phyloP scores from a whole-genome alignment of 2,113 vertebrate genomes.

The Okapia johnstoni region DNA sequence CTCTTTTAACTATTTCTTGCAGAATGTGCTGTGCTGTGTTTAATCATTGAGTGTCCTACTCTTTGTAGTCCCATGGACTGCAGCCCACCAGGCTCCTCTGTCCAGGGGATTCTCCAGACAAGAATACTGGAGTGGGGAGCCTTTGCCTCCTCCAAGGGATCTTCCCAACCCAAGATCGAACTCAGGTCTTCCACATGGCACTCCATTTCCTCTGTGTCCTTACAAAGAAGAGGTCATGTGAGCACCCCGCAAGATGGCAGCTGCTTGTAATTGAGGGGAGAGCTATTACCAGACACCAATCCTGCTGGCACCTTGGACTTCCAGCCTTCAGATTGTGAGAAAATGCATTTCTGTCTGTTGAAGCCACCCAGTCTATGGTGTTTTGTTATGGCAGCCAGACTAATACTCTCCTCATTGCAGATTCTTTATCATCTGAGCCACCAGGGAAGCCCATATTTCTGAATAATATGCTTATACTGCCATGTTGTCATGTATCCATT shows the following conservation, averaged over 20 bases:
- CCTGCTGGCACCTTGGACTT: not conserved
- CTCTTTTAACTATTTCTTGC: not conserved
- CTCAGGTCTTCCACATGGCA: not conserved
- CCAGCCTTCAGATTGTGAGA: not conserved
- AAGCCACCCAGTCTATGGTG: not conserved
- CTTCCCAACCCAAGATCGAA: not conserved
- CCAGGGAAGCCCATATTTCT: not conserved
- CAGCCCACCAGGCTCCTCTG: not conserved
- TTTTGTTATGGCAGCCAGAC: not conserved
- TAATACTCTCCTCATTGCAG: not conserved
- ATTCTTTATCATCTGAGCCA: too few species aligned
- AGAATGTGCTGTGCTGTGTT: not conserved
- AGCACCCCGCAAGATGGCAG: not conserved
- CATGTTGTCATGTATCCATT: not conserved
- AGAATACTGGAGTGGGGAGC: not conserved
- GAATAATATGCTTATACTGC: not conserved
- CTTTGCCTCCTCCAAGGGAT: not conserved
- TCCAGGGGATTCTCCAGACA: not conserved
- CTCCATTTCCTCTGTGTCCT: not conserved
- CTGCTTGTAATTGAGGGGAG: not conserved
- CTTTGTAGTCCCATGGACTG: not conserved
- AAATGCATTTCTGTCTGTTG: not conserved
- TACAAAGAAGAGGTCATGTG: not conserved
- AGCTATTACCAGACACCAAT: not conserved
- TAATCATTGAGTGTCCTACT: not conserved